phyloP scores from a whole-genome alignment of 2,797 vertebrate species.

The Telmatherina bonti region DNA sequence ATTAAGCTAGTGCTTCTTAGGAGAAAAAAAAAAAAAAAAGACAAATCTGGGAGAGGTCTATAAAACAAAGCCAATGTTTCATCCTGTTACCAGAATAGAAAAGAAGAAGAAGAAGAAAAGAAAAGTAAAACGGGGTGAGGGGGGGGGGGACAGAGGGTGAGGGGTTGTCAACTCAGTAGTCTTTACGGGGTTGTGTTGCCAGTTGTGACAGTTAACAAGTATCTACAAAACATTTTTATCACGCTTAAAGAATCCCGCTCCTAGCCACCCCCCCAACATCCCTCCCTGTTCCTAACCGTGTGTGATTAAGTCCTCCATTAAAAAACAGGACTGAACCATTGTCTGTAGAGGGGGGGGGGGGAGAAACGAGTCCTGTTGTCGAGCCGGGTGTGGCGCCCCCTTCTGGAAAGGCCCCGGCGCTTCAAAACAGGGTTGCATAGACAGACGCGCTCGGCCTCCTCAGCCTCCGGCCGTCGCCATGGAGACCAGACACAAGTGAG shows the following conservation, averaged over 20 bases:
- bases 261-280: constrained; percentile 41
- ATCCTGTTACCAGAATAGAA: constrained; percentile 90
- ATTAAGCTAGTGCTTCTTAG: constrained; percentile 90
- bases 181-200: constrained; percentile 90
- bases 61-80: constrained; percentile 79
- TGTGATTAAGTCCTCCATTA: constrained; percentile 83
- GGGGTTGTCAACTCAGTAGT: constrained; percentile 96
- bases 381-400: constrained; percentile 86
- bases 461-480: constrained; percentile 93
- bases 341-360: constrained; percentile 54
- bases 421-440: constrained; percentile 96
- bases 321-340: constrained; percentile 88
- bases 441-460: constrained; percentile 90
- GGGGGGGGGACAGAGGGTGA: constrained; percentile 20
- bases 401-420: constrained; percentile 86
- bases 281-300: constrained; percentile 54
- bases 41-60: constrained; percentile 67
- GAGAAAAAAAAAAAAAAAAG: constrained; percentile 63
- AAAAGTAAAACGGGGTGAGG: too few species aligned
- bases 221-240: constrained; percentile 95
- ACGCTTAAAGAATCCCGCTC: constrained; percentile 77
- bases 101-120: constrained; percentile 39
- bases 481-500: constrained; percentile 92
- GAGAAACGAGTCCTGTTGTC: constrained; percentile 84
- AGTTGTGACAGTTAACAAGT: constrained; percentile 91